Evolutionary conservation across 2,888 invertebrate genomes (phyloP).

Genomic region (Cosmia pyralina): DNA sequence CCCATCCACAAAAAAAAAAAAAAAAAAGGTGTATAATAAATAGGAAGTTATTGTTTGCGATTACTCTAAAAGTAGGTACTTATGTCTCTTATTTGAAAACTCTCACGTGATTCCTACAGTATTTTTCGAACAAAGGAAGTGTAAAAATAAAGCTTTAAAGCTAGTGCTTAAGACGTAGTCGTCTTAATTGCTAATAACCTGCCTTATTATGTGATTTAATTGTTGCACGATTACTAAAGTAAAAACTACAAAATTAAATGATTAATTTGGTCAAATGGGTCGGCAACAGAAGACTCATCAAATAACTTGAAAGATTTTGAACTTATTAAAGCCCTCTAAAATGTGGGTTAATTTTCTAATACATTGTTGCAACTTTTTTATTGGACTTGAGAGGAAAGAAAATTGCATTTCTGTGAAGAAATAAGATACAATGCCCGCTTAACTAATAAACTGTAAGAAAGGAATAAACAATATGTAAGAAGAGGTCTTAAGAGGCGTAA

Average conservation of each 20-base stretch:
- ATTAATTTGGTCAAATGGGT: conserved; percentile 41
- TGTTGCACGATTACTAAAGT: conserved; percentile 25
- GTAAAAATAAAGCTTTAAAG: background rate
- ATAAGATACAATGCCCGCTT: conserved; percentile 23
- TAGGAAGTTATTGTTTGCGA: background rate
- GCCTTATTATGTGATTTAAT: conserved; percentile 33
- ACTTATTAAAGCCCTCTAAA: conserved; percentile 35
- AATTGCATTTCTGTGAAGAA: conserved; percentile 21
- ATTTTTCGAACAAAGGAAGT: background rate
- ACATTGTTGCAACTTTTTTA: conserved; percentile 40
- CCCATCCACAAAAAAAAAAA: too few species aligned
- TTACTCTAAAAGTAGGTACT: background rate
- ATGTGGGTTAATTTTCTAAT: conserved; percentile 29
- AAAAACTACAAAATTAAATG: conserved; percentile 47
- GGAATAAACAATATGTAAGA: background rate
- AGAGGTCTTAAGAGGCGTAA: too few species aligned
- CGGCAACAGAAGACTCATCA: conserved; percentile 37
- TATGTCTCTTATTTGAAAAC: background rate
- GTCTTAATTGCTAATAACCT: conserved; percentile 19
- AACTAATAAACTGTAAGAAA: background rate
- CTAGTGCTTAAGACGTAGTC: too few species aligned
- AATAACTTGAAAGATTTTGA: conserved; percentile 40
- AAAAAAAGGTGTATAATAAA: too few species aligned
- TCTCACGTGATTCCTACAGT: background rate
- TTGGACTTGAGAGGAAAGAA: conserved; percentile 13